These are phyloP conservation scores for Cyphomyrus discorhynchus DNA, from an alignment of 2,113 vertebrate species.

Conservation along the genomic window DNA sequence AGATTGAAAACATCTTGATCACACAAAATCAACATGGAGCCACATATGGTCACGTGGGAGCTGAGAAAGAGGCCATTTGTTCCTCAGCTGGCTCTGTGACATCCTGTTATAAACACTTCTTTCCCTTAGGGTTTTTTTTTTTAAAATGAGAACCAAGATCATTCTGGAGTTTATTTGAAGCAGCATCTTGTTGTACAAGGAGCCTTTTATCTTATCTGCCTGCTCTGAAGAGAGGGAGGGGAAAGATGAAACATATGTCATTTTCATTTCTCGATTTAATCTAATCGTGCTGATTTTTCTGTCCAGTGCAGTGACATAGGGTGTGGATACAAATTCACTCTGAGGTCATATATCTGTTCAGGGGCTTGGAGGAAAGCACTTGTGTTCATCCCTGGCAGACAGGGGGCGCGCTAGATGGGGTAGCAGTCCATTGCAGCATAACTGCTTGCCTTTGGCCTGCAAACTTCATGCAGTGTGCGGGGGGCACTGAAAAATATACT, in stretches of 20 bases:
- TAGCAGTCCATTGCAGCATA: neutral
- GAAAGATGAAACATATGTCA: neutral
- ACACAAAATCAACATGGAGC: neutral
- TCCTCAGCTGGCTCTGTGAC: neutral
- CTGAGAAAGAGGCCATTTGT: neutral
- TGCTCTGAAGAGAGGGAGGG: neutral
- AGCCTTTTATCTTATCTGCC: neutral
- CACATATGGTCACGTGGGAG: neutral
- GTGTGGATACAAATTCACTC: neutral
- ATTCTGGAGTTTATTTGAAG: neutral
- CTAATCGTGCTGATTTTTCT: neutral
- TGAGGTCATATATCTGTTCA: neutral
- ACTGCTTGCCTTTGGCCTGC: neutral
- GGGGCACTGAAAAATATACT: neutral
- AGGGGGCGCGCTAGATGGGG: neutral
- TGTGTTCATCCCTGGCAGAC: neutral
- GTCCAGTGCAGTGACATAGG: neutral
- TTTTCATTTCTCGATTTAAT: neutral
- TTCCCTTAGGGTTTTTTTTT: neutral
- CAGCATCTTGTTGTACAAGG: neutral
- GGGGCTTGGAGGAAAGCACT: neutral
- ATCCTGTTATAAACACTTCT: neutral
- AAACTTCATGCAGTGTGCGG: neutral
- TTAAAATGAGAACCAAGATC: neutral
- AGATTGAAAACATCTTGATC: neutral